Evolutionary conservation across 2,113 vertebrate species (phyloP).

Genomic region (Cyprinodon tularosa): DNA sequence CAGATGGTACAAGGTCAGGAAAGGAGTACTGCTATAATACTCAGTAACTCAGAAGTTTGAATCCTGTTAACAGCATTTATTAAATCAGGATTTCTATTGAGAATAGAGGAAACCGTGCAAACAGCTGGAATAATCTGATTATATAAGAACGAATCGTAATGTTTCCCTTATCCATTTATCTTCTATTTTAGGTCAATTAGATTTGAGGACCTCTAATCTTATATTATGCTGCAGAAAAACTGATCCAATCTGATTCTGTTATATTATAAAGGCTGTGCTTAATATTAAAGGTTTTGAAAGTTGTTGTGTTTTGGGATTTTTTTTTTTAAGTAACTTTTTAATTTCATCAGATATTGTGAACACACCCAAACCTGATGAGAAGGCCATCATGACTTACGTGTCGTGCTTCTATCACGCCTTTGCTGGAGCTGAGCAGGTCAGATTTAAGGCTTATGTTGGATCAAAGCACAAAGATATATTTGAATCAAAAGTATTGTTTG

Average conservation of each 20-base stretch:
- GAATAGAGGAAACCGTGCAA: background rate
- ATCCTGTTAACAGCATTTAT: conserved; percentile 29
- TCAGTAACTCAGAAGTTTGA: conserved; percentile 16
- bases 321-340: background rate
- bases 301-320: background rate
- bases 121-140: background rate
- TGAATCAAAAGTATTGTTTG: background rate
- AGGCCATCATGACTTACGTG: conserved; percentile 94
- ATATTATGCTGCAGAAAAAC: background rate
- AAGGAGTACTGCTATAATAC: background rate
- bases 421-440: conserved; percentile 90
- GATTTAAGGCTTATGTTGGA: background rate
- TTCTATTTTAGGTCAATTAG: background rate
- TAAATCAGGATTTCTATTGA: background rate
- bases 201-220: background rate
- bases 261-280: background rate
- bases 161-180: background rate
- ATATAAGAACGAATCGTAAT: too few species aligned
- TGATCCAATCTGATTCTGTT: background rate
- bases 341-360: conserved; percentile 86
- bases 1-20: conserved; percentile 12
- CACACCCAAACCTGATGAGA: conserved; percentile 92
- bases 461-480: background rate
- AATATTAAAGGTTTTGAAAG: background rate
- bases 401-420: conserved; percentile 96